Conservation (phyloP, 2,888 invertebrate species). For the Timema cristinae region DNA sequence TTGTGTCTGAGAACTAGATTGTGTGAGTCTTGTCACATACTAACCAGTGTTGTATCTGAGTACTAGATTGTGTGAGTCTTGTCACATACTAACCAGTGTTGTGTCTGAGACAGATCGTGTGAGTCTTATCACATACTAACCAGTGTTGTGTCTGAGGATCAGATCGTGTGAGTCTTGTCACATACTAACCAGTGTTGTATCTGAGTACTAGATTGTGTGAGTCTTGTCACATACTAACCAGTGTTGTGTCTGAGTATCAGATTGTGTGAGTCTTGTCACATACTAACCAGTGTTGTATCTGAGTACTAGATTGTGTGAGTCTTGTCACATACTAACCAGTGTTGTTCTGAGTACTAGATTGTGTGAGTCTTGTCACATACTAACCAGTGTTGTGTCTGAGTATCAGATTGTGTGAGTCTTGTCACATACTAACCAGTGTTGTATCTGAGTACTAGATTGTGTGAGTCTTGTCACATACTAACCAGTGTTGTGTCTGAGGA, state of each 20-base stretch:
- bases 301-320: slow-evolving; percentile 45
- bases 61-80: slow-evolving; percentile 41
- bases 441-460: slow-evolving; percentile 34
- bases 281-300: slow-evolving; percentile 56
- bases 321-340: slow-evolving; percentile 46
- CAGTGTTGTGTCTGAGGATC: slow-evolving; percentile 58
- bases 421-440: slow-evolving; percentile 50
- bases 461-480: slow-evolving; percentile 21
- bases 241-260: slow-evolving; percentile 57
- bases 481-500: slow-evolving; percentile 59
- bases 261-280: slow-evolving; percentile 35
- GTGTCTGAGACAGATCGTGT: too few species aligned
- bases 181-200: slow-evolving; percentile 53
- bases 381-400: slow-evolving; percentile 59
- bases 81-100: too few species aligned
- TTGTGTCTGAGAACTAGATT: slow-evolving; percentile 54
- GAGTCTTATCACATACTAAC: slow-evolving; percentile 37
- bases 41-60: slow-evolving; percentile 59
- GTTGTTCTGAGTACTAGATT: slow-evolving; percentile 52
- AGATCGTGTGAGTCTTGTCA: slow-evolving; percentile 37
- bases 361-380: slow-evolving; percentile 27
- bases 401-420: slow-evolving; percentile 40
- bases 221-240: slow-evolving; percentile 40
- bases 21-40: slow-evolving; percentile 27
- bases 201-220: slow-evolving; percentile 48